A percentile compares a stretch with the other conserved stretches of the same genome.
phyloP scores from a whole-genome alignment of 1,140 invertebrate genomes.

The Saccostrea echinata region DNA sequence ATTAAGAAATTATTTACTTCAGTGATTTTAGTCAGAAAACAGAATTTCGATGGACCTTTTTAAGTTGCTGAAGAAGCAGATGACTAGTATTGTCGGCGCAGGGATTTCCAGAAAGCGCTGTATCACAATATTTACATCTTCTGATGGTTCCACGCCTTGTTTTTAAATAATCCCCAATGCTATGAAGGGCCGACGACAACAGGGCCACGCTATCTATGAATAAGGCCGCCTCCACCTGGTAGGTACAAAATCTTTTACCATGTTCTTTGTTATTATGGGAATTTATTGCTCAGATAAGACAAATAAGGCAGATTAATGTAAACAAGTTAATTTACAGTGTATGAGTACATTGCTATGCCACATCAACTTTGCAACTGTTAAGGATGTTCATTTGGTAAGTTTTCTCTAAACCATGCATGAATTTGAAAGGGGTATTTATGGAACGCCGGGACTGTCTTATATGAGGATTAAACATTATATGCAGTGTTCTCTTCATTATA shows the following conservation, averaged over 20 bases:
- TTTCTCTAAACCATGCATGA: too few species aligned
- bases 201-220: conserved; percentile 50
- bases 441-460: too few species aligned
- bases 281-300: too few species aligned
- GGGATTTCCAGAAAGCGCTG: not conserved
- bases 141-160: not conserved
- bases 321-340: too few species aligned
- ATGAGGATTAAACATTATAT: too few species aligned
- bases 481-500: too few species aligned
- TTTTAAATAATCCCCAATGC: not conserved
- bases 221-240: conserved; percentile 59
- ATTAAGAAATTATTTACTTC: not conserved
- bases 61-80: not conserved
- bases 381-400: too few species aligned
- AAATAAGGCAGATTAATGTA: too few species aligned
- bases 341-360: too few species aligned
- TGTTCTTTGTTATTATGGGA: too few species aligned
- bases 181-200: conserved; percentile 48
- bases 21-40: not conserved
- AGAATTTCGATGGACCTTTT: not conserved
- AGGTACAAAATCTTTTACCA: not conserved
- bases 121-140: not conserved
- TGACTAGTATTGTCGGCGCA: not conserved
- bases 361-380: too few species aligned
- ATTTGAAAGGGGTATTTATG: too few species aligned